Evolutionary conservation across 2,113 vertebrate species (phyloP).

Genomic region (Balaeniceps rex): DNA sequence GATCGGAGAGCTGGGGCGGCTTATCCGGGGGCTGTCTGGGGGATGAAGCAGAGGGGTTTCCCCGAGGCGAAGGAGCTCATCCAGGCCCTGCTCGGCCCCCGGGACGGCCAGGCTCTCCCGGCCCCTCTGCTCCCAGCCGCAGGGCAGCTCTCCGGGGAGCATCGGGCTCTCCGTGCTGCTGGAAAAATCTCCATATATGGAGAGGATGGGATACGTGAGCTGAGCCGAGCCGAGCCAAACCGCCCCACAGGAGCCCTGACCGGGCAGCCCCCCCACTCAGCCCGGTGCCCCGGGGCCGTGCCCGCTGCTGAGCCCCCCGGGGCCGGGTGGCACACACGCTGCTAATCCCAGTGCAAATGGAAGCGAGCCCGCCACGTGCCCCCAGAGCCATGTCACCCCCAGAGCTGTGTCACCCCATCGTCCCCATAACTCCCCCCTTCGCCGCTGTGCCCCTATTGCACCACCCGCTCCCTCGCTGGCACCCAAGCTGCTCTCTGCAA

Average conservation of each 20-base stretch:
- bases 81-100: rapidly evolving
- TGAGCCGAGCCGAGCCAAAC: background rate
- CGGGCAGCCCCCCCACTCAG: rapidly evolving
- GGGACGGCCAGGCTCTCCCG: rapidly evolving
- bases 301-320: rapidly evolving
- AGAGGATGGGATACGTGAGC: background rate
- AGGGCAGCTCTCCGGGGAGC: background rate
- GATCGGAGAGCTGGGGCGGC: rapidly evolving
- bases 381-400: background rate
- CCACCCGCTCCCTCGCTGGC: rapidly evolving
- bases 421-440: background rate
- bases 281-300: rapidly evolving
- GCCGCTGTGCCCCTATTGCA: rapidly evolving
- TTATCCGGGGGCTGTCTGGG: background rate
- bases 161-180: background rate
- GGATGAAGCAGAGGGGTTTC: background rate
- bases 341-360: background rate
- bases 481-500: background rate
- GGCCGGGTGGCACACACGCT: rapidly evolving
- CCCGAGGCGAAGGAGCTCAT: background rate
- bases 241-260: background rate
- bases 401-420: background rate
- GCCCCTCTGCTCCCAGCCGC: background rate
- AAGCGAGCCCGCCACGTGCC: rapidly evolving
- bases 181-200: conserved; percentile 39